Percentiles rank a stretch among this genome's conserved stretches.
Evolutionary conservation across 2,888 invertebrate genomes (phyloP).

Genomic region (Hoplodrina blanda): DNA sequence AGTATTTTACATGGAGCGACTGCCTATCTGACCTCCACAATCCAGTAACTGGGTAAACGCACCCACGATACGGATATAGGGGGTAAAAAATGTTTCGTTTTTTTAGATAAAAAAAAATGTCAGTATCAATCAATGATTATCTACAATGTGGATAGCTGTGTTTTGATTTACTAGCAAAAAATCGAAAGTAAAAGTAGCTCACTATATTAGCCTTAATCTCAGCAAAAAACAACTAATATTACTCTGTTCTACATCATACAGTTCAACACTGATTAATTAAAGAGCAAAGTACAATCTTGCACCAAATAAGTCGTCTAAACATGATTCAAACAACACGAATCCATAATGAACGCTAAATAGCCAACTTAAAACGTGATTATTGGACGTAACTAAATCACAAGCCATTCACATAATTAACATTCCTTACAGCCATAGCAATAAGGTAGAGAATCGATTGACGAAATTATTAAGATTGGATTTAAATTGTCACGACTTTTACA

Average conservation of each 20-base stretch:
- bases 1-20: no score
- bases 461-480: constrained; percentile 48
- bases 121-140: not conserved
- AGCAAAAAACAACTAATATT: constrained; percentile 18
- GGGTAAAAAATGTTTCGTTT: no score
- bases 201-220: not conserved
- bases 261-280: constrained; percentile 25
- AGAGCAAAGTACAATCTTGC: constrained; percentile 35
- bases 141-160: not conserved
- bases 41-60: no score
- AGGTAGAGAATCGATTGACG: constrained; percentile 39
- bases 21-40: no score
- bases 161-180: not conserved
- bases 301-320: constrained; percentile 45
- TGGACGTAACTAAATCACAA: constrained; percentile 53
- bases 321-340: constrained; percentile 48
- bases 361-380: constrained; percentile 52
- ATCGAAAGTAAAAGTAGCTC: constrained; percentile 9
- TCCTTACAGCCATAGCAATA: constrained; percentile 24
- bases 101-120: no score
- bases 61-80: no score
- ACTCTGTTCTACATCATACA: constrained; percentile 16
- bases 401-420: constrained; percentile 36
- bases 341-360: constrained; percentile 50
- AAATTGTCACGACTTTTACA: constrained; percentile 56